Evolutionary conservation across 2,888 invertebrate species (phyloP).

Genomic region (Norana najaformis): DNA sequence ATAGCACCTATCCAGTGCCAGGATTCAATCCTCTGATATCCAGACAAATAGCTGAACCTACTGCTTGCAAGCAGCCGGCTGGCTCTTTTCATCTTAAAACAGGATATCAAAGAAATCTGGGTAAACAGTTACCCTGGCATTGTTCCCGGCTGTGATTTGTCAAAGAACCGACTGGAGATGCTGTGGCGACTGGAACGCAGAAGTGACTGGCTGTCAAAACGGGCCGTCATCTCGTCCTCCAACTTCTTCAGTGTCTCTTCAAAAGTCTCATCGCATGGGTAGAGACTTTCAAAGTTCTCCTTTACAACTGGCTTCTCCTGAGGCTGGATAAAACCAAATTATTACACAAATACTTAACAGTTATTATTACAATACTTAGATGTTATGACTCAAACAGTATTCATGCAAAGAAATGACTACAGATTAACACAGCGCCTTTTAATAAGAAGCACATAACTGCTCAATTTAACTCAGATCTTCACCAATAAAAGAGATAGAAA

Average conservation of each 20-base stretch:
- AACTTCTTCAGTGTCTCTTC: conserved; percentile 33
- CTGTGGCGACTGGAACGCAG: not conserved
- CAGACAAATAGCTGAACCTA: not conserved
- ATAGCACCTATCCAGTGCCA: not conserved
- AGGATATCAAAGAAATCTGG: not conserved
- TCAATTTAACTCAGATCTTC: not conserved
- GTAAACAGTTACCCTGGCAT: not conserved
- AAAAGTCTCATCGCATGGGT: conserved; percentile 29
- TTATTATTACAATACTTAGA: not conserved
- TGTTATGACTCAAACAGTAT: not conserved
- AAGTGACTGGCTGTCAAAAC: conserved; percentile 14
- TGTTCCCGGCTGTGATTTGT: not conserved
- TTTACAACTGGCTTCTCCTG: not conserved
- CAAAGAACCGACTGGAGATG: conserved; percentile 14
- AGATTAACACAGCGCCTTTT: not conserved
- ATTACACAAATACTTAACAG: not conserved
- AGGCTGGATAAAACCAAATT: conserved; percentile 8
- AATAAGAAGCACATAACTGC: not conserved
- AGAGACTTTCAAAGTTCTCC: conserved; percentile 9
- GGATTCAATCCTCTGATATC: not conserved
- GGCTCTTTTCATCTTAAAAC: not conserved
- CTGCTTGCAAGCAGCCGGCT: not conserved
- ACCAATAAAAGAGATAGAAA: not conserved
- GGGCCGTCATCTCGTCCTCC: conserved; percentile 25
- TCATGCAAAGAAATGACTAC: not conserved